phyloP scores from a whole-genome alignment of 2,797 vertebrate species.

The Enteromius unitaeniatus region DNA sequence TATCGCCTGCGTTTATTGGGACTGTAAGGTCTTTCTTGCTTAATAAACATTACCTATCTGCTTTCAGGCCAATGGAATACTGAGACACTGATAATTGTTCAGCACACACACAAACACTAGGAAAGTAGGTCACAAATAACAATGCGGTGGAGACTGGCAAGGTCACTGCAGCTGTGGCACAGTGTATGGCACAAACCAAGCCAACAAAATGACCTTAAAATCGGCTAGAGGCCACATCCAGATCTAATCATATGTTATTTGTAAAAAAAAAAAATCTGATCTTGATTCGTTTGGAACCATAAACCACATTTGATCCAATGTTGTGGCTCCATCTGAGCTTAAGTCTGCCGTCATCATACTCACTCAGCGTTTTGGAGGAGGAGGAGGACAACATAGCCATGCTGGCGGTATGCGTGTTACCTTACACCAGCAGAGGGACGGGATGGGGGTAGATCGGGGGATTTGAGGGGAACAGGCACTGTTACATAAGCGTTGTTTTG shows the following conservation, averaged over 20 bases:
- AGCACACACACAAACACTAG: constrained; percentile 25
- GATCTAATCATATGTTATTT: constrained; percentile 4
- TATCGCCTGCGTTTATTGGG: constrained; percentile 2
- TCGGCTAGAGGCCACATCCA: neutral
- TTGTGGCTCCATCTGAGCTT: constrained; percentile 23
- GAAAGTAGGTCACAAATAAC: constrained; percentile 50
- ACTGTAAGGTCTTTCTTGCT: constrained; percentile 26
- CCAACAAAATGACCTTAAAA: neutral
- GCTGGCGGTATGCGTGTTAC: constrained; percentile 39
- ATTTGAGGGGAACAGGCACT: constrained; percentile 44
- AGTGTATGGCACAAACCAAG: neutral
- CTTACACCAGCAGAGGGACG: constrained; percentile 40
- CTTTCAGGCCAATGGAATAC: constrained; percentile 19
- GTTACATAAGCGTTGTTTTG: constrained; percentile 62
- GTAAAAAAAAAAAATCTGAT: neutral
- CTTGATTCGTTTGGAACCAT: neutral
- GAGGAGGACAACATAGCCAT: constrained; percentile 19
- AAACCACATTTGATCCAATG: constrained; percentile 1
- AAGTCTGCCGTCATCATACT: constrained; percentile 22
- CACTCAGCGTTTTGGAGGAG: constrained; percentile 12
- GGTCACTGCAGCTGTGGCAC: constrained; percentile 17
- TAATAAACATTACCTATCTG: constrained; percentile 29
- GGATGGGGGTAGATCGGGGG: constrained; percentile 35
- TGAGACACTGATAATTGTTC: constrained; percentile 39
- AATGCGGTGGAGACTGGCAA: constrained; percentile 3